Conservation (phyloP, 92 coral and sea anemone genomes). For the Zoanthus gigantus region DNA sequence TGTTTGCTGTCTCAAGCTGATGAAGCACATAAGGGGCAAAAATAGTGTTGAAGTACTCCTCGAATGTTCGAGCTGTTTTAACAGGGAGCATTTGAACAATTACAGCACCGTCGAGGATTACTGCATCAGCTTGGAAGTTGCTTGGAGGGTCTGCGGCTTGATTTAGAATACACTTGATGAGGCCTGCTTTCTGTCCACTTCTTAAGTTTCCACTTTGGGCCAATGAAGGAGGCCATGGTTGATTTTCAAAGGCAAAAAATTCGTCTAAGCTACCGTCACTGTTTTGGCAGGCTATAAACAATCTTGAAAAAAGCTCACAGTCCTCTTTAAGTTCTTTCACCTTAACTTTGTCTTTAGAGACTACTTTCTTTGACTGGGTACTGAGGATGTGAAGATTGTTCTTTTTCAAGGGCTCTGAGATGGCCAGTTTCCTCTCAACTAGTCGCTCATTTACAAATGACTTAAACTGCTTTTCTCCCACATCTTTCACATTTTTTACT, state of each 20-base stretch:
- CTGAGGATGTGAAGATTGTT: slow-evolving; percentile 44
- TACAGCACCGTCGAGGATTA: slow-evolving; percentile 70
- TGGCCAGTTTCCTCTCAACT: slow-evolving; percentile 44
- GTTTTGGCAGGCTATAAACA: slow-evolving; percentile 65
- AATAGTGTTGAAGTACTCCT: slow-evolving; percentile 52
- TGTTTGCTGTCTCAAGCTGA: slow-evolving; percentile 60
- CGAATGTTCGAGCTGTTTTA: slow-evolving; percentile 63
- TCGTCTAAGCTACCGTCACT: slow-evolving; percentile 63
- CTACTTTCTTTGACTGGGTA: slow-evolving; percentile 14
- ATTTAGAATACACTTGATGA: slow-evolving; percentile 56
- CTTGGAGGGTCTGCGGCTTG: background rate
- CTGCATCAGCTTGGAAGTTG: slow-evolving; percentile 49
- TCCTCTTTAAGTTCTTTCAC: slow-evolving; percentile 58
- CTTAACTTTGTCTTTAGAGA: slow-evolving; percentile 63
- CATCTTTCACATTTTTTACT: slow-evolving; percentile 39
- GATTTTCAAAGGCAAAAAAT: slow-evolving; percentile 65
- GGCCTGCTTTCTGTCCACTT: slow-evolving; percentile 63
- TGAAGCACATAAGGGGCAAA: slow-evolving; percentile 62
- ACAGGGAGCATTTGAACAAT: slow-evolving; percentile 64
- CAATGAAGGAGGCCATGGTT: slow-evolving; percentile 70
- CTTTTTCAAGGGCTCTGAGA: slow-evolving; percentile 54
- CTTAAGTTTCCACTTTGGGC: background rate
- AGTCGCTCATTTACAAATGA: slow-evolving; percentile 63
- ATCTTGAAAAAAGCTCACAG: slow-evolving; percentile 63
- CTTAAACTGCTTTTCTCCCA: slow-evolving; percentile 63